phyloP scores from a whole-genome alignment of 2,113 vertebrate genomes.

The Pollimyrus isidori region DNA sequence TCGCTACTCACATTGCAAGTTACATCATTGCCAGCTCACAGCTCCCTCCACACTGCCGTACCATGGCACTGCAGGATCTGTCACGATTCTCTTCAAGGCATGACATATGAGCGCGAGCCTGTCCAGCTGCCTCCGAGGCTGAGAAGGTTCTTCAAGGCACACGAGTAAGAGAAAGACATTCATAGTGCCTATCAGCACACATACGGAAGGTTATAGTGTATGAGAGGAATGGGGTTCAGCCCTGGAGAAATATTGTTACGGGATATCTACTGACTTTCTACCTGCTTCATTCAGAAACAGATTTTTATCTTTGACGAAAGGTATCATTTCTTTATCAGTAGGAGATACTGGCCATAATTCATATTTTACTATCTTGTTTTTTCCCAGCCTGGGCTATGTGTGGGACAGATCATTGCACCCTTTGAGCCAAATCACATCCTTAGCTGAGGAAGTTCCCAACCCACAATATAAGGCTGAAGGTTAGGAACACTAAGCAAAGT shows the following conservation, averaged over 20 bases:
- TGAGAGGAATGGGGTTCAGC: neutral
- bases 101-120: neutral
- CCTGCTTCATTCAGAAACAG: neutral
- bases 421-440: neutral
- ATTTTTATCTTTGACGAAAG: neutral
- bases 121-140: neutral
- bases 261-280: neutral
- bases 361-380: neutral
- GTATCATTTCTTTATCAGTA: neutral
- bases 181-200: neutral
- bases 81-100: neutral
- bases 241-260: neutral
- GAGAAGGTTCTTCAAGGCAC: neutral
- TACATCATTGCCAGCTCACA: neutral
- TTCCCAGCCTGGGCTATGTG: neutral
- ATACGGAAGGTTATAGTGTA: neutral
- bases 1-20: neutral
- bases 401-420: neutral
- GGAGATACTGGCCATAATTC: neutral
- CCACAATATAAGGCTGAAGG: neutral
- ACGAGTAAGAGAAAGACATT: neutral
- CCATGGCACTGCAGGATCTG: neutral
- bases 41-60: neutral
- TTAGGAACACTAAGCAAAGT: neutral
- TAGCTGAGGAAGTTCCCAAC: neutral